Base-by-base conservation (phyloP, 2,797 vertebrate genomes). In the Menidia menidia region DNA sequence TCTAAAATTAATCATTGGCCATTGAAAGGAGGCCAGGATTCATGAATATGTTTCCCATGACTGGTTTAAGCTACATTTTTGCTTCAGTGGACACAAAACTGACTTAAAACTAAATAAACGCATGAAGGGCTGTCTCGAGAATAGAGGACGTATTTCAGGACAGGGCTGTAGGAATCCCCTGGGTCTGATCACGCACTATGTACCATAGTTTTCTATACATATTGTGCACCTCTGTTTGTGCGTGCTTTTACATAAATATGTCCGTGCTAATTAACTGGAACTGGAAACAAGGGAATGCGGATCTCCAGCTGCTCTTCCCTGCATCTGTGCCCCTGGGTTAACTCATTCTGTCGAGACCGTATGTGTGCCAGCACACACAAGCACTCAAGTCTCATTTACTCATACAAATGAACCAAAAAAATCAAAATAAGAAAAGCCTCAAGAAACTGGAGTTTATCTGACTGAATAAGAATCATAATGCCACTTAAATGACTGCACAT, bases 221-320 rank as follows among this genome's bases (percentile, higher is more conserved):
- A 3, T 10, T 54, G n/a, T 43, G 18, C 68, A 48, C 45, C 45
- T 73, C 54, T n/a, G 4, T 53, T 39, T 48, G 52, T 63, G 7
- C 65, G 30, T 43, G 19, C 5, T 11, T 63, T 48, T 43, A 45
- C 45, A 47, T 30, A 31, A 75, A 33, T 58, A 44, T 54, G 69
- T 77, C 58, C 74, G 83, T 75, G 75, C 71, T 90, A 91, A 91
- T 86, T 89, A 93, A 92, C 76, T 89, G 79, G 92, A 82, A 83
- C 91, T 93, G 81, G 81, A 86, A 90, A 84, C 86, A 74, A 75
- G 89, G 91, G 91, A 92, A 79, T 84, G 73, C 61, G 44, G 52
- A 83, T 89, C 83, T 90, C 89, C 92, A 94, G 91, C 90, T 94
- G 92, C 87, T 89, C 71, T 83, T 85, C 62, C 76, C 64, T 30